Evolutionary conservation across 2,888 invertebrate species (phyloP).

Genomic region (Creontiades dilutus): DNA sequence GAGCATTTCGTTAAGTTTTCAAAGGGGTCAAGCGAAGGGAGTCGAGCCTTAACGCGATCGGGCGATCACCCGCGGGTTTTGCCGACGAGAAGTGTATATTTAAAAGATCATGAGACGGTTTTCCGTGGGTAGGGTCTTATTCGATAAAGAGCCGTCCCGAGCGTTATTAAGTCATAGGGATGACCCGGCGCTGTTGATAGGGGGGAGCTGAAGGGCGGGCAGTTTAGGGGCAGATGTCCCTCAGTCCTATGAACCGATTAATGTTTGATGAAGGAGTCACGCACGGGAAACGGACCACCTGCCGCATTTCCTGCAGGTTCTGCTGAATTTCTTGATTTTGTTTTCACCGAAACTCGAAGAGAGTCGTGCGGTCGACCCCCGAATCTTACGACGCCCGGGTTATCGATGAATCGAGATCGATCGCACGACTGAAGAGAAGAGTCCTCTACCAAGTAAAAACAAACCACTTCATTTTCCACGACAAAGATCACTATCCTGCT

Average conservation of each 20-base stretch:
- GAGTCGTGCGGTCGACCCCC: too few species aligned
- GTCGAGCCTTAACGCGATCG: background rate
- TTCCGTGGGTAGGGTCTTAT: background rate
- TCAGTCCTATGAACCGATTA: conserved; percentile 45
- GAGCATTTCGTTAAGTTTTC: conserved; percentile 6
- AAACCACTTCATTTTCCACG: too few species aligned
- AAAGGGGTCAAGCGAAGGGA: background rate
- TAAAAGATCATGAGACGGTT: conserved; percentile 30
- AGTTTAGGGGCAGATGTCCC: background rate
- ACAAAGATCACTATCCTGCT: too few species aligned
- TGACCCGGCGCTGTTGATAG: conserved; percentile 14
- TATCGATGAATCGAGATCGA: too few species aligned
- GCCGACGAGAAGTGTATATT: background rate
- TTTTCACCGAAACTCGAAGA: too few species aligned
- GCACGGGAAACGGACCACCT: conserved; percentile 53
- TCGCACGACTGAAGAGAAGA: too few species aligned
- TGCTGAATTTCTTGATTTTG: background rate
- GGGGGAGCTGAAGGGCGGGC: background rate
- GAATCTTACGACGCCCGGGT: too few species aligned
- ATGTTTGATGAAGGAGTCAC: conserved; percentile 63
- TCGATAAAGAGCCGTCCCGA: background rate
- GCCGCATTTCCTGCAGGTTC: background rate
- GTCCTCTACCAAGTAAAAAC: too few species aligned
- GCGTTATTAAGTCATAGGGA: conserved; percentile 30
- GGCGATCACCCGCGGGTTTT: conserved; percentile 2